Percentiles rank a stretch among this genome's conserved stretches.
Conservation (phyloP, 2,888 invertebrate species). For the Belgica antarctica region DNA sequence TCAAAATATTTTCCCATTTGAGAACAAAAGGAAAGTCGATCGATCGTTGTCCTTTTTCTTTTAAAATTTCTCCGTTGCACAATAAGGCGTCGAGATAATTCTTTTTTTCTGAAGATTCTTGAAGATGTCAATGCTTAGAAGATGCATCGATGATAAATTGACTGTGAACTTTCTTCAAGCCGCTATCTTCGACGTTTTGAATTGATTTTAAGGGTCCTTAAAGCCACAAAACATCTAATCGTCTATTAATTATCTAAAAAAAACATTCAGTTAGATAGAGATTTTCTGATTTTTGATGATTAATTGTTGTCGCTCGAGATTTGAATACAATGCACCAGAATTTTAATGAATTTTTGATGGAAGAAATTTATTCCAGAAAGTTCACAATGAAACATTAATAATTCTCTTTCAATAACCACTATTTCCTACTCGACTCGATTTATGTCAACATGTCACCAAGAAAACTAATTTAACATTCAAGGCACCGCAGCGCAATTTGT, state of each 20-base stretch:
- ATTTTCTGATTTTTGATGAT: conserved; percentile 21
- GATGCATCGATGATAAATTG: conserved; percentile 23
- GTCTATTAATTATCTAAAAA: conserved; percentile 24
- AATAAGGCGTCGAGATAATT: conserved; percentile 24
- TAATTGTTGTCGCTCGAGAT: not conserved
- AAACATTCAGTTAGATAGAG: not conserved
- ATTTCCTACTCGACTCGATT: conserved; percentile 3
- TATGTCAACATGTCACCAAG: conserved; percentile 28
- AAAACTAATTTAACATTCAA: conserved; percentile 21
- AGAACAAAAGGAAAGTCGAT: conserved; percentile 20
- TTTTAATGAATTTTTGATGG: not conserved
- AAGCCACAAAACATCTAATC: conserved; percentile 8
- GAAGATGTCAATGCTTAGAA: conserved; percentile 16
- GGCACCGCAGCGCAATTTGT: not conserved
- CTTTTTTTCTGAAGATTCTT: not conserved
- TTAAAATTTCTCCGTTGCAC: conserved; percentile 34
- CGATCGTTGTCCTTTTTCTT: conserved; percentile 19
- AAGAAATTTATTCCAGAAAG: not conserved
- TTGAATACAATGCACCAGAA: not conserved
- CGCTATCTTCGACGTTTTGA: conserved; percentile 13
- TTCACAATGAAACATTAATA: not conserved
- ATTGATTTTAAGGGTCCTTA: conserved; percentile 29
- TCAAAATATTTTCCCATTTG: conserved; percentile 34
- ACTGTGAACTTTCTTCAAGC: conserved; percentile 8
- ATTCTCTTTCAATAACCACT: not conserved